Conservation (phyloP, 1,140 invertebrate genomes). For the Drosophila teissieri region DNA sequence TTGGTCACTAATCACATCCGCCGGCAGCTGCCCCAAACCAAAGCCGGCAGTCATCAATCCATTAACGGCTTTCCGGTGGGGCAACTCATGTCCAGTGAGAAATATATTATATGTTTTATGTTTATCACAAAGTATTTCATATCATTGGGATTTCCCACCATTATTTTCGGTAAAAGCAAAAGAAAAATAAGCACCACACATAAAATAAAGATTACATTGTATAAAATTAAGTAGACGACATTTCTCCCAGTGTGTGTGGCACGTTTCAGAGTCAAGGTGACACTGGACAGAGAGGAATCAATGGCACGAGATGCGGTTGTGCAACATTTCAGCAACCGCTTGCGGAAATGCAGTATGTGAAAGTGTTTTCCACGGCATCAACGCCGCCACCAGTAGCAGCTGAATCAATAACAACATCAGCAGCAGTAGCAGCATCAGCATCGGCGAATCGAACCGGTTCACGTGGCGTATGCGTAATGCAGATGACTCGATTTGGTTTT, state of each 20-base stretch:
- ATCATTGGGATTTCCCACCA: neutral
- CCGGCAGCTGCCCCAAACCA: constrained; percentile 27
- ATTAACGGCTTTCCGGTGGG: constrained; percentile 36
- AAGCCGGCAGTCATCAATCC: constrained; percentile 28
- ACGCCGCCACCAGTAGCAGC: constrained; percentile 8
- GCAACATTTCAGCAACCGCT: constrained; percentile 51
- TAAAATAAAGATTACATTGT: neutral
- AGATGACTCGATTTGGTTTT: constrained; percentile 30
- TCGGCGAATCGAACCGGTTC: constrained; percentile 52
- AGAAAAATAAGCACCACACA: neutral
- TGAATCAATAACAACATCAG: constrained; percentile 13
- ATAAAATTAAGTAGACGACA: fast-evolving
- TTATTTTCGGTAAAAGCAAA: neutral
- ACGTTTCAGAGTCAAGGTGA: constrained; percentile 77
- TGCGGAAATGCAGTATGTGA: constrained; percentile 75
- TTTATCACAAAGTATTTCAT: too few relatives aligned
- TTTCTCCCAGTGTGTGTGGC: constrained; percentile 23
- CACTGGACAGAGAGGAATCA: constrained; percentile 39
- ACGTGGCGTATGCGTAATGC: constrained; percentile 62
- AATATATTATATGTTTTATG: constrained; percentile 2
- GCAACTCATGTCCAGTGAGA: constrained; percentile 11
- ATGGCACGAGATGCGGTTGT: constrained; percentile 64
- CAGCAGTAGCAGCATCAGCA: constrained; percentile 2
- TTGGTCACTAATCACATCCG: constrained; percentile 46
- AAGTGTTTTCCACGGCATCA: constrained; percentile 49